Evolutionary conservation across 1,140 invertebrate species (phyloP).

Genomic region (Thrips palmi): DNA sequence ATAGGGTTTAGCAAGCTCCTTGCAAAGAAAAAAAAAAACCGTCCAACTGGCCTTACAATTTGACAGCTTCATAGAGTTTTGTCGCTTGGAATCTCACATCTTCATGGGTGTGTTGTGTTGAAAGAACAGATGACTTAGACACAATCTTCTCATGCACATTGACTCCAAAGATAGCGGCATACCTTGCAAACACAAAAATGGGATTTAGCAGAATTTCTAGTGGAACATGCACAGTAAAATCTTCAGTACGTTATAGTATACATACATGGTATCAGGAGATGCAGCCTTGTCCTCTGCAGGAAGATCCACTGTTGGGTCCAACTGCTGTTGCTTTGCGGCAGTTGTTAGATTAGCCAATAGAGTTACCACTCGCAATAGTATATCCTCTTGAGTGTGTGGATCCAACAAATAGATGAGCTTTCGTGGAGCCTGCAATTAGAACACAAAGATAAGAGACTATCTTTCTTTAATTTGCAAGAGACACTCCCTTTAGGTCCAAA

Average conservation of each 20-base stretch:
- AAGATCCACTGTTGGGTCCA: constrained; percentile 28
- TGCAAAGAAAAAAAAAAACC: too few species aligned
- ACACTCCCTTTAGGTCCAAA: too few species aligned
- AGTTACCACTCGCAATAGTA: constrained; percentile 32
- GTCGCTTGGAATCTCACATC: constrained; percentile 27
- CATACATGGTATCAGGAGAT: constrained; percentile 35
- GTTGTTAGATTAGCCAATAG: constrained; percentile 31
- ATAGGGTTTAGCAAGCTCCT: too few species aligned
- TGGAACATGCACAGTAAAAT: not conserved
- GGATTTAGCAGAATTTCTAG: constrained; percentile 6
- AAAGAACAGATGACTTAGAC: constrained; percentile 27
- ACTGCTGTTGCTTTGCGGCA: constrained; percentile 23
- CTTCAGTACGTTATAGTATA: not conserved
- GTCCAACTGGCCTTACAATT: too few species aligned
- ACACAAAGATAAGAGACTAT: constrained; percentile 3
- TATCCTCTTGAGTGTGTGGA: constrained; percentile 25
- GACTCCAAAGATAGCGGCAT: constrained; percentile 30
- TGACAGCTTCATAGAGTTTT: constrained; percentile 20
- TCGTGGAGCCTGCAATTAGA: constrained; percentile 27
- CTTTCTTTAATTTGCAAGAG: too few species aligned
- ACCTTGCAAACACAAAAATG: constrained; percentile 20
- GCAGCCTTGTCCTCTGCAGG: constrained; percentile 34
- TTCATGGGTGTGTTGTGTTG: constrained; percentile 27
- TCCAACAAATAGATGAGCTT: constrained; percentile 29
- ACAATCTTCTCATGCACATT: constrained; percentile 25